These are phyloP conservation scores for Tadarida brasiliensis DNA, from an alignment of 2,797 vertebrate genomes.

Conservation along the genomic window DNA sequence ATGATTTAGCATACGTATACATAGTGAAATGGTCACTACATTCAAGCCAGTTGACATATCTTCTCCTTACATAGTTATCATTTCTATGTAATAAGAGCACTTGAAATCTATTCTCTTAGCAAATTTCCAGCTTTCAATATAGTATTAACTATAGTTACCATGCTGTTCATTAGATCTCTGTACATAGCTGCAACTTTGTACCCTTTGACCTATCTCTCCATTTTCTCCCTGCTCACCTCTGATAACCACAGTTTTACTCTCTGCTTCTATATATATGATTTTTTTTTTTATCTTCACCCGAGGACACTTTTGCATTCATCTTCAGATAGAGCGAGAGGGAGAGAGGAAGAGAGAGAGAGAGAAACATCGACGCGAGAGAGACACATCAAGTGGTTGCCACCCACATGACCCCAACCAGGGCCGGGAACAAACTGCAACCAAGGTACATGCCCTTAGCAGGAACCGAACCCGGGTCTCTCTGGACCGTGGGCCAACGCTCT, in stretches of 20 bases:
- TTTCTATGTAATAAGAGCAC: background rate
- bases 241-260: background rate
- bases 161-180: background rate
- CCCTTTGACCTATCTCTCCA: background rate
- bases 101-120: background rate
- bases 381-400: too few relatives aligned
- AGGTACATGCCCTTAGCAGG: too few relatives aligned
- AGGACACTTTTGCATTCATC: too few relatives aligned
- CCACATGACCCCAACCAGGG: too few relatives aligned
- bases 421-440: too few relatives aligned
- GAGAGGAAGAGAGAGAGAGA: too few relatives aligned
- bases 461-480: too few relatives aligned
- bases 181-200: too few relatives aligned
- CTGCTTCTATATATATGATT: background rate
- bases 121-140: background rate
- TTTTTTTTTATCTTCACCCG: background rate
- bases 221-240: background rate
- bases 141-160: background rate
- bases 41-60: background rate
- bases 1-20: background rate
- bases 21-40: background rate
- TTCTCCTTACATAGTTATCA: background rate
- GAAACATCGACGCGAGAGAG: too few relatives aligned
- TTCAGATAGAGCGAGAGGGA: too few relatives aligned
- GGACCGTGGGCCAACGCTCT: too few relatives aligned